Conservation (phyloP, 92 coral and sea anemone genomes). For the Heliopora coerulea region DNA sequence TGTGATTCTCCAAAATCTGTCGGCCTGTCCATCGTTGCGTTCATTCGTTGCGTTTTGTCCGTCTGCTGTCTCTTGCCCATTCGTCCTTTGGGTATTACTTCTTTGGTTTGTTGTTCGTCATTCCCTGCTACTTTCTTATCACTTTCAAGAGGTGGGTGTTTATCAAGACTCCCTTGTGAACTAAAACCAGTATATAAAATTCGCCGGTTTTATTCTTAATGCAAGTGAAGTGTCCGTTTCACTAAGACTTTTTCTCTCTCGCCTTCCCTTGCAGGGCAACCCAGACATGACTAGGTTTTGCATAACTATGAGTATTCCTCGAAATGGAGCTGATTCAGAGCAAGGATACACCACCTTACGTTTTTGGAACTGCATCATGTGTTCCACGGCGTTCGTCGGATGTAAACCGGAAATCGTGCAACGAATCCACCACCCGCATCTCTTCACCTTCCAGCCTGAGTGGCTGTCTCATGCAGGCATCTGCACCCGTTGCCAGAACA, state of each 20-base stretch:
- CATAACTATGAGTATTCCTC: constrained; percentile 74
- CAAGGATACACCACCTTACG: constrained; percentile 89
- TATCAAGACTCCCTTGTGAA: too few species aligned
- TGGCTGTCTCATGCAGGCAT: constrained; percentile 99
- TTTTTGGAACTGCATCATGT: constrained; percentile 99
- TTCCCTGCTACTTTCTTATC: background rate
- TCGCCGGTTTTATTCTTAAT: background rate
- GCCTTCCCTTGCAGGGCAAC: constrained; percentile 49
- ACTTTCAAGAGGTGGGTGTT: too few species aligned
- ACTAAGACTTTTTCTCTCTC: constrained; percentile 70
- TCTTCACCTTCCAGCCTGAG: constrained; percentile 84
- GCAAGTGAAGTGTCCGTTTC: constrained; percentile 52
- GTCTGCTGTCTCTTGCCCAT: background rate
- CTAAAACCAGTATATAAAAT: background rate
- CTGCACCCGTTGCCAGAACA: constrained; percentile 70
- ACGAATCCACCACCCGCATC: constrained; percentile 87
- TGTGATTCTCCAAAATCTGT: too few species aligned
- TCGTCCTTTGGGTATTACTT: background rate
- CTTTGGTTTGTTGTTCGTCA: background rate
- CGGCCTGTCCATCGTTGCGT: background rate
- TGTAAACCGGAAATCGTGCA: constrained; percentile 93
- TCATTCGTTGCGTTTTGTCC: background rate
- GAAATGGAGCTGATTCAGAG: constrained; percentile 67
- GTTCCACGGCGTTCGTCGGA: constrained; percentile 86
- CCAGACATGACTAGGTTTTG: constrained; percentile 44